Base-by-base conservation (phyloP, 2,888 invertebrate species). In the Drosophila mayaguana region DNA sequence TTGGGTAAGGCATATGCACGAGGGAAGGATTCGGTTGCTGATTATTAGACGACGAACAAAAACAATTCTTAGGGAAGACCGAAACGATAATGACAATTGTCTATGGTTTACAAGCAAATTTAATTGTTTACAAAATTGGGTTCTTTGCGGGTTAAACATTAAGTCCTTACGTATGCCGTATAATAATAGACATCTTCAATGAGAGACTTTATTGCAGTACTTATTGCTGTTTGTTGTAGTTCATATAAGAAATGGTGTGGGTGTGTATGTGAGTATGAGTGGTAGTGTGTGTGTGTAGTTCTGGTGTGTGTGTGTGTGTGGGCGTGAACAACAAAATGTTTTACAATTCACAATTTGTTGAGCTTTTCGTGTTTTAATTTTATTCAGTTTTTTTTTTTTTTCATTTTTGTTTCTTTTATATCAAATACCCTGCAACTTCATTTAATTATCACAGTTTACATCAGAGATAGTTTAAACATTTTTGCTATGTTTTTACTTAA, bases 351-450 rank as follows among this genome's bases (percentile, higher is more conserved):
- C 69, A 80, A 68, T 76, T 78, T 70, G 62, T 80, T 82, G 67
- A 79, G 78, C 79, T 82, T 79, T 38, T 53, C 53, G 65, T 48
- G 28, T 28, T 18, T 48, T 6, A 6, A 48, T 28, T 48, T 48
- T 48, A 74, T 75, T 69, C 63, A 75, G 65, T 82, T 50, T 36
- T 50, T 32, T 16, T 65, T 81, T 65, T 81, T 81, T 83, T 50
- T 79, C 72, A 70, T 59, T 66, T 57, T 72, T 61, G 62, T 57
- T 77, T 64, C 40, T 68, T 68, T 81, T 80, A 87, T 84, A 91
- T 87, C 90, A 90, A 91, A 91, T 91, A 91, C 91, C 91, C 91
- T 91, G 91, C 91, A 91, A 91, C 91, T 91, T 91, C 91, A 89
- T 89, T 91, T 91, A 90, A 89, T 91, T 87, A 91, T 91, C 91